Percentiles rank a stretch among this genome's conserved stretches.
Conservation (phyloP, 2,113 vertebrate species). For the Neodontobutis hainanensis region DNA sequence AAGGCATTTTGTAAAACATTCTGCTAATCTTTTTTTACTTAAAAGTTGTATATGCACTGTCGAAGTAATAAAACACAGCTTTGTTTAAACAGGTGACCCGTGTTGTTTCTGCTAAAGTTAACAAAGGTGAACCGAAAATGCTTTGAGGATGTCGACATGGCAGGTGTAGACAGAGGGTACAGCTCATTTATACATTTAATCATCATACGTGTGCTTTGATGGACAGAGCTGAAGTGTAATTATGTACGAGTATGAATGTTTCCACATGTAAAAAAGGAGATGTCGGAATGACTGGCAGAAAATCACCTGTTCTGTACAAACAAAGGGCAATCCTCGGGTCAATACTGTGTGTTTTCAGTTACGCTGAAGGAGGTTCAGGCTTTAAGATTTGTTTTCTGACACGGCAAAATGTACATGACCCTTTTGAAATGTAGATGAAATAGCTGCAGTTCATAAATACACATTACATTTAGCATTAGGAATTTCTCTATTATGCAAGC, state of each 20-base stretch:
- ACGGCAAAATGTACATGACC: constrained; percentile 19
- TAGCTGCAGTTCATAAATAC: no score
- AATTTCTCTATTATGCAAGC: no score
- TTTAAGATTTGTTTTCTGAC: constrained; percentile 18
- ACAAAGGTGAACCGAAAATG: constrained; percentile 20
- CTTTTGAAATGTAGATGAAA: neutral
- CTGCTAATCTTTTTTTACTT: constrained; percentile 49
- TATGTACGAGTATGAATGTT: constrained; percentile 34
- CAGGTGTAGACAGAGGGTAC: constrained; percentile 10
- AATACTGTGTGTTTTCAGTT: constrained; percentile 27
- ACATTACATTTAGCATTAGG: no score
- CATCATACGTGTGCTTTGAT: constrained; percentile 11
- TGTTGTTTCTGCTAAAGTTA: constrained; percentile 41
- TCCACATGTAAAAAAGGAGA: constrained; percentile 51
- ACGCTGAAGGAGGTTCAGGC: constrained; percentile 10
- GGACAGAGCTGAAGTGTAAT: constrained; percentile 40
- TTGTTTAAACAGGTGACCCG: constrained; percentile 60
- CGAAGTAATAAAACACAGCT: constrained; percentile 66
- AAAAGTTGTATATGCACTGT: constrained; percentile 62
- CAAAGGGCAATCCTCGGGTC: neutral
- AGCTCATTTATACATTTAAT: neutral
- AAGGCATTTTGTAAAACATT: constrained; percentile 20
- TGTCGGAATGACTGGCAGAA: constrained; percentile 28
- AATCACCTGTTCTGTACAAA: constrained; percentile 35
- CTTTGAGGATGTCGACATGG: constrained; percentile 9